A percentile compares a stretch with the other conserved stretches of the same genome.
These are phyloP conservation scores for Callimorpha dominula DNA, from an alignment of 2,888 invertebrate species.

Conservation along the genomic window DNA sequence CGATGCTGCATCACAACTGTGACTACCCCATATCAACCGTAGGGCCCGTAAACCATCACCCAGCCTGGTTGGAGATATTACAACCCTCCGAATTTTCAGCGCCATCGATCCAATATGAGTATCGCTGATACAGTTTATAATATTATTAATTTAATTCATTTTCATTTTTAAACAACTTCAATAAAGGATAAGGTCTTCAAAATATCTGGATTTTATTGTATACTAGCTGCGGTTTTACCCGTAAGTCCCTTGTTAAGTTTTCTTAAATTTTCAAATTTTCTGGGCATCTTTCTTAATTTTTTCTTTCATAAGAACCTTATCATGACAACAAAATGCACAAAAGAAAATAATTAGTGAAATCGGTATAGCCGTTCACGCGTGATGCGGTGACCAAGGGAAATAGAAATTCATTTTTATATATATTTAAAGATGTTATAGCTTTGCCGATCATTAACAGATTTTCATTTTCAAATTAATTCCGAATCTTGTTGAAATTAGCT, in stretches of 20 bases:
- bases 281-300: no score
- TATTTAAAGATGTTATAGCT: no score
- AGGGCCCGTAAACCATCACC: no score
- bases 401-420: no score
- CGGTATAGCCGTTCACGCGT: no score
- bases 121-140: not conserved
- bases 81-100: not conserved
- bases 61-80: not conserved
- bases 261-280: no score
- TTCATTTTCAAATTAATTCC: not conserved
- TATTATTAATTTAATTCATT: not conserved
- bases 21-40: not conserved
- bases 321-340: no score
- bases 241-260: no score
- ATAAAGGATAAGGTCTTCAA: not conserved
- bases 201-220: not conserved
- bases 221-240: no score
- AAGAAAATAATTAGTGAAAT: no score
- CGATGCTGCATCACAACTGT: not conserved
- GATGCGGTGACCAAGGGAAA: no score
- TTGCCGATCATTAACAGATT: not conserved
- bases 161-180: not conserved
- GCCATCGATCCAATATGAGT: not conserved
- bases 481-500: not conserved
- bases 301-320: no score